Percentiles rank a stretch among this genome's conserved stretches.
phyloP scores from a whole-genome alignment of 53 echinoderm and acorn worm genomes.

The Hippasteria phrygiana region DNA sequence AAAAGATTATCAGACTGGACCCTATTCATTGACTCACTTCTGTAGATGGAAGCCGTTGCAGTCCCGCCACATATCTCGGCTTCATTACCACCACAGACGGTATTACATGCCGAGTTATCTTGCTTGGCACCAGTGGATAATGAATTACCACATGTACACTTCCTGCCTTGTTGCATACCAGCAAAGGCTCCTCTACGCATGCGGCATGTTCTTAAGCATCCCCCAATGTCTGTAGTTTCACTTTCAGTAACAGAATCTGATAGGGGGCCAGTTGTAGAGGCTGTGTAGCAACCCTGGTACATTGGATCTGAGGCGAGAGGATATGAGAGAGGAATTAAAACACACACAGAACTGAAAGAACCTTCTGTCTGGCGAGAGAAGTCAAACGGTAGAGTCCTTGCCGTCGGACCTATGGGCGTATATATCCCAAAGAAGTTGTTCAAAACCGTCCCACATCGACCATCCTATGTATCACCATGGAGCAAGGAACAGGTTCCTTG shows the following conservation, averaged over 20 bases:
- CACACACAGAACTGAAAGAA: not conserved
- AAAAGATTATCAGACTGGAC: too few species aligned
- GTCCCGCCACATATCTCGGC: conserved; percentile 20
- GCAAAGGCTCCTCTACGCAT: not conserved
- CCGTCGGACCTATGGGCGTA: too few species aligned
- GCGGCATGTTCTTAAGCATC: not conserved
- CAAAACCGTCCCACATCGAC: too few species aligned
- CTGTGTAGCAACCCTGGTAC: conserved; percentile 36
- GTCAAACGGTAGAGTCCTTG: too few species aligned
- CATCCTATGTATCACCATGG: too few species aligned
- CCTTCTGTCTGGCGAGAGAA: too few species aligned
- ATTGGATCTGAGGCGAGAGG: conserved; percentile 15
- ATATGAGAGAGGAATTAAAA: not conserved
- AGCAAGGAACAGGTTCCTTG: too few species aligned
- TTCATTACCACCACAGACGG: not conserved
- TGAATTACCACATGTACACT: conserved; percentile 19
- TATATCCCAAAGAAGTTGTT: too few species aligned
- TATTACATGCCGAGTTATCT: conserved; percentile 16
- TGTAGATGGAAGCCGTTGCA: conserved; percentile 32
- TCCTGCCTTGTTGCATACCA: not conserved
- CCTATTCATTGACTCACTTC: conserved; percentile 1
- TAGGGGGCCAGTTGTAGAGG: not conserved
- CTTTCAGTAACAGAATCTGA: not conserved
- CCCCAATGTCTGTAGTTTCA: not conserved
- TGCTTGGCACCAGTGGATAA: not conserved